Base-by-base conservation (phyloP, 2,888 invertebrate species). In the Agonopterix arenella region DNA sequence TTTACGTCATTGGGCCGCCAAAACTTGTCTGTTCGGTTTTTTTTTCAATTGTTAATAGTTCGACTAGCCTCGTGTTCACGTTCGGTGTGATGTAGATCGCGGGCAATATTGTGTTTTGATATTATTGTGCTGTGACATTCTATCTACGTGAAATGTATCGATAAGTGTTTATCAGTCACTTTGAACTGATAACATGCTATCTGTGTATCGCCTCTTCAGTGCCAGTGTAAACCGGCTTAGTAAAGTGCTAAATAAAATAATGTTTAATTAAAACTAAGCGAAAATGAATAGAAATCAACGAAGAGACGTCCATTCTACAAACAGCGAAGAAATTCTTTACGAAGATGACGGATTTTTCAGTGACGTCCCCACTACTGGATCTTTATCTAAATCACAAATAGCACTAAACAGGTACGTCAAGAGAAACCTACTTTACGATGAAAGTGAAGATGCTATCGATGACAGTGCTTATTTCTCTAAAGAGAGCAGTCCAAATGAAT, bases 341-440 rank as follows among this genome's bases (percentile, higher is more conserved):
- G 81, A 83, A 52, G 85, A 88, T 46, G 80, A 84, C 55, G 78
- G 82, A 48, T 84, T 83, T 60, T 82, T 80, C 50, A 81, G 78
- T 63, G 82, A 86, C 53, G 80, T 84, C 1, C 80, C 83, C 2
- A 59, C 59, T 7, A 76, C 83, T 2, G 79, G 80, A 37, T 79
- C 84, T 1, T 64, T 85, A 62, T 80, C 88, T 7, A 84, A 75
- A 66, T 88, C 89, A 5, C 63, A 79, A 48, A 61, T 81, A 45
- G 89, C 89, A n/a, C 60, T 88, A 41, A 89, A 89, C 57, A 81
- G 77, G 55, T 89, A 80, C 55, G 75, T 89, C 2, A 88, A 84
- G 61, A 82, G 81, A 52, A 88, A 88, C 76, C 73, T 89, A 54
- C 68, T 84, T 8, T 80, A 79, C 47, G 85, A 84, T 48, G 79